Base-by-base conservation (phyloP, 2,113 vertebrate species). In the Sigmodon hispidus region DNA sequence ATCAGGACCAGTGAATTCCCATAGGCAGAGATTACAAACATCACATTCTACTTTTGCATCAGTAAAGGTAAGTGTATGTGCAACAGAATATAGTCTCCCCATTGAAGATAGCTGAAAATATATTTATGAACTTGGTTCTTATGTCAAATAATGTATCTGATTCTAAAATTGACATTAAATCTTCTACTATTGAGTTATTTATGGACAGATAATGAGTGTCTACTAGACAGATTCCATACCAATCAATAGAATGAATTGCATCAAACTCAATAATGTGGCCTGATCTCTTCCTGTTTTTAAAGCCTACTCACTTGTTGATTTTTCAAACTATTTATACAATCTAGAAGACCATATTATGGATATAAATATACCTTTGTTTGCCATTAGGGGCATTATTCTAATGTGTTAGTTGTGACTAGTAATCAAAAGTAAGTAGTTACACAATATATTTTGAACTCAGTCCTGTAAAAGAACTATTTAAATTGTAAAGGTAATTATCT, bases 281-380 rank as follows among this genome's bases (percentile, higher is more conserved):
- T 45, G 45, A 91, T 36, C 69, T n/a, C 12, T 40, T 48, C 3
- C 1, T 89, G 50, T 21, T 94, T 97, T 95, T 65, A 93, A 85
- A 95, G 81, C 10, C 11, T 45, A 57, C 34, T 81, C 10, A 65
- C 45, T 52, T 81, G 50, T 76, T 86, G 50, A 55, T 93, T 80
- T 90, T 59, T 65, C 69, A 94, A 84, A 52, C 34, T 34, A 94
- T 70, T 61, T 29, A 61, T 22, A 8, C 76, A 85, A 70, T 72
- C 59, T 86, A 21, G 52, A 95, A 5, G 45, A 48, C 22, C 43
- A 86, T 70, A 84, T 50, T 86, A 77, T 79, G 59, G 65, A 59
- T 52, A 57, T 31, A 69, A 94, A 45, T 8, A 3, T 13, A 87
- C 65, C 29, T 86, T 67, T 57, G n/a, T 89, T 85, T 86, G 59